phyloP scores from a whole-genome alignment of 2,888 invertebrate species.

The Tachina lurida region DNA sequence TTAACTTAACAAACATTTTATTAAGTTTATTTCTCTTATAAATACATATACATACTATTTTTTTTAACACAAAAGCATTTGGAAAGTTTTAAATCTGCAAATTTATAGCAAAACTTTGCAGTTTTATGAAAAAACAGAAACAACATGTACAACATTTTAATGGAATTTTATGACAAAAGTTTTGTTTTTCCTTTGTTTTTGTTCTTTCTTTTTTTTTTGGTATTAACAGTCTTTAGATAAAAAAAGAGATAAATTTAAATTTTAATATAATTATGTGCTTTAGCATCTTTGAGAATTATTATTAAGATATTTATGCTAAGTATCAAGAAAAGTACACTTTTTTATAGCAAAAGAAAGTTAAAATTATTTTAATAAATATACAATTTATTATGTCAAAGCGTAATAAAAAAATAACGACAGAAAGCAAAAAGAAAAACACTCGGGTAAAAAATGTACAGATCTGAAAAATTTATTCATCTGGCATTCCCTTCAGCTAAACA shows the following conservation, averaged over 20 bases:
- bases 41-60: background rate
- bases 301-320: slow-evolving; percentile 6
- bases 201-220: slow-evolving; percentile 1
- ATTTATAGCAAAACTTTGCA: slow-evolving; percentile 62
- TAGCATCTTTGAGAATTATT: slow-evolving; percentile 9
- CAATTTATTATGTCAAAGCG: too few relatives aligned
- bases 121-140: slow-evolving; percentile 15
- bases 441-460: too few relatives aligned
- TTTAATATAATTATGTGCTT: slow-evolving; percentile 52
- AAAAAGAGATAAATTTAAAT: slow-evolving; percentile 55
- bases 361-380: too few relatives aligned
- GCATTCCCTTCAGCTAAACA: too few relatives aligned
- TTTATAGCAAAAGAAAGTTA: background rate
- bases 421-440: too few relatives aligned
- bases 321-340: background rate
- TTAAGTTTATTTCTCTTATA: background rate
- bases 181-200: slow-evolving; percentile 13
- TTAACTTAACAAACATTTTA: slow-evolving; percentile 40
- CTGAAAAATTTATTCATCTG: too few relatives aligned
- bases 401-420: too few relatives aligned
- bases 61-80: slow-evolving; percentile 8
- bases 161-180: slow-evolving; percentile 70
- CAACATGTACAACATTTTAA: slow-evolving; percentile 63
- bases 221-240: slow-evolving; percentile 7
- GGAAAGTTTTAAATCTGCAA: slow-evolving; percentile 50